A percentile compares a stretch with the other conserved stretches of the same genome.
Conservation (phyloP, 1,140 invertebrate genomes). For the Coptotermes formosanus region DNA sequence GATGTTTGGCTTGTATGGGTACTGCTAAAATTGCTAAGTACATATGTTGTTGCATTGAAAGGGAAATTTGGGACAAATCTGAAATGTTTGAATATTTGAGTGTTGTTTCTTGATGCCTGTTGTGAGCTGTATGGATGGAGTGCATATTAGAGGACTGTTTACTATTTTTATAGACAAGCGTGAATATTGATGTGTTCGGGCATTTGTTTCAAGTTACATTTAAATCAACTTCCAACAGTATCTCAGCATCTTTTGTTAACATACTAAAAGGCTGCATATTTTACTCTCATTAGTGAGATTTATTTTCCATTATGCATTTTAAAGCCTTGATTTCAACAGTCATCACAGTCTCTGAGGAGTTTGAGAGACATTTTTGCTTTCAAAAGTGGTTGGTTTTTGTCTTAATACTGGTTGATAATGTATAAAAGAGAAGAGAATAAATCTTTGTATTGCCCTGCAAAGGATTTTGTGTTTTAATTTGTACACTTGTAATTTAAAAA, state of each 20-base stretch:
- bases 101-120: constrained; percentile 17
- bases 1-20: not conserved
- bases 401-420: not conserved
- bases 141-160: constrained; percentile 42
- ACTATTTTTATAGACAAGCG: constrained; percentile 49
- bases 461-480: not conserved
- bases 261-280: not conserved
- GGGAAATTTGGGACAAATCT: not conserved
- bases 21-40: not conserved
- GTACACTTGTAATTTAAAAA: not conserved
- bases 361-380: not conserved
- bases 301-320: not conserved
- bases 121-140: constrained; percentile 18
- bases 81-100: not conserved
- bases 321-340: not conserved
- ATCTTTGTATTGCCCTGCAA: not conserved
- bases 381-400: not conserved
- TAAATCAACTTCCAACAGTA: not conserved
- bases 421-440: not conserved
- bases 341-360: not conserved
- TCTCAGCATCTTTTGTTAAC: not conserved
- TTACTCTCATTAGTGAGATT: not conserved
- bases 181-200: constrained; percentile 3
- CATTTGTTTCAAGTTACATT: not conserved
- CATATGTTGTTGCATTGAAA: not conserved